These are phyloP conservation scores for Chromoteleia sp. DNA, from an alignment of 2,888 invertebrate genomes.

Conservation along the genomic window DNA sequence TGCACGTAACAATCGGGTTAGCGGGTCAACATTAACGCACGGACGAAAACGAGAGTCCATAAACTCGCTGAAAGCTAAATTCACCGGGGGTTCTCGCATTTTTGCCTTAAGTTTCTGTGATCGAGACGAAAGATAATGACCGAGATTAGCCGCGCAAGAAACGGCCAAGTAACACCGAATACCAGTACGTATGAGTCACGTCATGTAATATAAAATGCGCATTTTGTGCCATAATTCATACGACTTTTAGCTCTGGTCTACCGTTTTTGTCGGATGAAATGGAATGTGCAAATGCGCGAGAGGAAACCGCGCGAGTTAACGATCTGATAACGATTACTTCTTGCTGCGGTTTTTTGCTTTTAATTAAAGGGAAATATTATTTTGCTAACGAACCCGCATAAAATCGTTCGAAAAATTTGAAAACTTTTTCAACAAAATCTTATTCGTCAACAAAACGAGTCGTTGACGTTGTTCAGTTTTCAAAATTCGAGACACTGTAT, in stretches of 20 bases:
- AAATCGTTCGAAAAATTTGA: background rate
- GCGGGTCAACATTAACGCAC: slow-evolving; percentile 67
- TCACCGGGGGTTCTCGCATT: slow-evolving; percentile 25
- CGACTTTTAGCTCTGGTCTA: background rate
- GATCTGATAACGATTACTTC: slow-evolving; percentile 20
- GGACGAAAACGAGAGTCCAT: slow-evolving; percentile 69
- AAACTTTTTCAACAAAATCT: too few species aligned
- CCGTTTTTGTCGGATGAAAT: slow-evolving; percentile 2
- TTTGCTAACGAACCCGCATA: too few species aligned
- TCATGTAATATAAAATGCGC: slow-evolving; percentile 24
- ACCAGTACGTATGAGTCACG: slow-evolving; percentile 42
- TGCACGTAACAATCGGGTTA: slow-evolving; percentile 66
- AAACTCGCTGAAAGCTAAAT: slow-evolving; percentile 65
- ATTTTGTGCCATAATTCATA: slow-evolving; percentile 44
- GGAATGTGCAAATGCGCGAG: slow-evolving; percentile 16
- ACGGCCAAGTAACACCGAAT: slow-evolving; percentile 30
- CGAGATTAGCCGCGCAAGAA: slow-evolving; percentile 41
- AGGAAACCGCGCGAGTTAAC: slow-evolving; percentile 7
- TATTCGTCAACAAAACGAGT: too few species aligned
- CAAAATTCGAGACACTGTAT: too few species aligned
- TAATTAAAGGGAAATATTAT: background rate
- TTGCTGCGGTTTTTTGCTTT: background rate
- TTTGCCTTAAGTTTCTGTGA: slow-evolving; percentile 38
- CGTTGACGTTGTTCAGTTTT: too few species aligned
- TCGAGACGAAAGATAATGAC: slow-evolving; percentile 34